Evolutionary conservation across 2,888 invertebrate genomes (phyloP), one percentile per base, ranked within the genome.

Genomic region (Crossocerus cetratus): DNA sequence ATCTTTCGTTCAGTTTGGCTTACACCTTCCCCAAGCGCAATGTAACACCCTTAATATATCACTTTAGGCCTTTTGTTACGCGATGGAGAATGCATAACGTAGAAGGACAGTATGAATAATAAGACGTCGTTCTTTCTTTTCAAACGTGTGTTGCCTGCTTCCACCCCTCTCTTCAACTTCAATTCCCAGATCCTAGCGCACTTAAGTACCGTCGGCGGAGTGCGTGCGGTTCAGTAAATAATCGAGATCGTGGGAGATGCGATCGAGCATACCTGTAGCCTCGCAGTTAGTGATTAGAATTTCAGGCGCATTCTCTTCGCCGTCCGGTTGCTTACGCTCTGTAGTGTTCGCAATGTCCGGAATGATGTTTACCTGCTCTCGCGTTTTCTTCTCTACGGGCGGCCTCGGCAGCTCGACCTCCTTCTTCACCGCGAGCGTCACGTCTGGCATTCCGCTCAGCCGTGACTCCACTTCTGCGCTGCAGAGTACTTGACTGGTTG

Each of bases 161-260:
- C 32, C 32, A 32, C 32, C 32, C 4, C 16, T 14, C 49, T 49
- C 16, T 49, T 49, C 16, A 14, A 16, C 49, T 49, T 49, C 49
- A 49, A 49, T 49, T 16, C 49, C 49, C 49, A 49, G n/a, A 49
- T 49, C 16, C 16, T 49, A 13, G 8, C 43, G 11, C 0, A 18
- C 43, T 74, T 78, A 86, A 69, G 82, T 76, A 23, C 85, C 86
- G 59, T 88, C 86, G 23, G 82, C 77, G 14, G 84, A 89, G 72
- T 91, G 91, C 73, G 83, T 82, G 42, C 95, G 92, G 90, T 96
- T 96, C 72, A 96, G 91, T 81, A 96, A 91, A 91, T 96, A 96
- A 90, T 96, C 95, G 81, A 96, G 91, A 91, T 96, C 96, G 86
- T 94, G 94, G 1, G 95, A 94, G 85, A 96, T 96, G 87, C 95